A percentile compares a stretch with the other conserved stretches of the same genome.
phyloP scores from a whole-genome alignment of 2,888 invertebrate genomes.

The Zelleria hepariella region DNA sequence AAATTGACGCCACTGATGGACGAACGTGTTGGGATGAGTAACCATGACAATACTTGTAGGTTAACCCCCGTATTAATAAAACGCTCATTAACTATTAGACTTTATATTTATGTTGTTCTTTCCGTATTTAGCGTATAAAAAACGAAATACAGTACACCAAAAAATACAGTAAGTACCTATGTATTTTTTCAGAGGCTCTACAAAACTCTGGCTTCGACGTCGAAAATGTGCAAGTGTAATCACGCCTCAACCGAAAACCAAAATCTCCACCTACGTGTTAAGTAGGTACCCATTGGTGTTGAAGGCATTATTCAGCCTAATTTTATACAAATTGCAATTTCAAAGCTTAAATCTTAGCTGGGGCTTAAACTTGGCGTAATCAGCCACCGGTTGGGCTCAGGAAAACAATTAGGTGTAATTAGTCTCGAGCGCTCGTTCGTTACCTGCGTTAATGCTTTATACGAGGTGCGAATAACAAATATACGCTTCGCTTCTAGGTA shows the following conservation, averaged over 20 bases:
- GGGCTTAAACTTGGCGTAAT: background rate
- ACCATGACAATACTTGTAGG: too few relatives aligned
- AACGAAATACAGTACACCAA: too few relatives aligned
- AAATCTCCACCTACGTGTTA: background rate
- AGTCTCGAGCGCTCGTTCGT: slow-evolving; percentile 7
- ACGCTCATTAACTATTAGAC: too few relatives aligned
- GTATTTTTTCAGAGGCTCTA: too few relatives aligned
- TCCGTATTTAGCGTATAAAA: too few relatives aligned
- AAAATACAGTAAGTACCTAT: too few relatives aligned
- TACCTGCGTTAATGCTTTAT: background rate
- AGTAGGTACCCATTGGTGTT: background rate
- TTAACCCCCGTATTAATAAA: too few relatives aligned
- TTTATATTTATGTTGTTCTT: too few relatives aligned
- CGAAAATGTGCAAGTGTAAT: too few relatives aligned
- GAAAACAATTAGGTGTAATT: slow-evolving; percentile 19
- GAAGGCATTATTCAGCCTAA: background rate
- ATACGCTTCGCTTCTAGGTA: background rate
- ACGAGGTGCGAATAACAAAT: background rate
- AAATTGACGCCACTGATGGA: too few relatives aligned
- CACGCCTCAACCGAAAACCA: background rate
- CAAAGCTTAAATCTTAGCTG: background rate
- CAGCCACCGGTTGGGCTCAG: slow-evolving; percentile 8
- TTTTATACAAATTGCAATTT: background rate
- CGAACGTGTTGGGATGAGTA: too few relatives aligned
- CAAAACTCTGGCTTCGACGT: too few relatives aligned